Base-by-base conservation (phyloP, 2,888 invertebrate species). In the Siphlonurus alternatus region DNA sequence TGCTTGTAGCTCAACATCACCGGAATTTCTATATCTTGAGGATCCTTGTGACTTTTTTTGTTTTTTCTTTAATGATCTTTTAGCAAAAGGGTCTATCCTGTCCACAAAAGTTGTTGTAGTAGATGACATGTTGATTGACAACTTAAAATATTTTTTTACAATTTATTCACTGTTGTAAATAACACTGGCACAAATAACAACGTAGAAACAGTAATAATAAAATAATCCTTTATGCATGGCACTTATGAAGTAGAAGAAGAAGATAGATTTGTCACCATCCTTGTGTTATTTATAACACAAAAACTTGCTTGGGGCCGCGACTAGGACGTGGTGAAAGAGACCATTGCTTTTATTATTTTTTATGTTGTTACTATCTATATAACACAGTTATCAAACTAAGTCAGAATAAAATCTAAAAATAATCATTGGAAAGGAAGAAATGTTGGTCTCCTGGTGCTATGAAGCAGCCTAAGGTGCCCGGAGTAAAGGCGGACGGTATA, bases 1-100 rank as follows among this genome's bases (percentile, higher is more conserved):
- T 75, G 92, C 92, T 78, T 93, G 93, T 71, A 99, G 82, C 79
- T 99, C 98, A 72, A 96, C 93, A 79, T 97, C 96, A 80, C 94
- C 94, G 74, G 95, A 94, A 77, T 95, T 94, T 77, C 97, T 88
- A 80, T 98, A 99, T 74, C 98, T 87, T 70, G 98, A 98, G 73
- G 97, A 97, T 73, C 98, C 98, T 81, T 98, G 97, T 76, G 96
- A 95, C 81, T 94, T 93, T 83, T 94, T 96, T 76, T 93, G 93
- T 81, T 98, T 96, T 83, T 97, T 94, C 83, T 95, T 94, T 74
- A 95, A 80, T 74, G 97, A 96, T 78, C 95, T 87, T 83, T 97
- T 98, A 73, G 93, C 92, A 81, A 98, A 98, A 74, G 98, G 98
- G 84, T 98, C 98, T 83, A 98, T 97, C 80, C 96, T 91, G 85